phyloP scores from a whole-genome alignment of 2,113 vertebrate species.

The Epinephelus fuscoguttatus region DNA sequence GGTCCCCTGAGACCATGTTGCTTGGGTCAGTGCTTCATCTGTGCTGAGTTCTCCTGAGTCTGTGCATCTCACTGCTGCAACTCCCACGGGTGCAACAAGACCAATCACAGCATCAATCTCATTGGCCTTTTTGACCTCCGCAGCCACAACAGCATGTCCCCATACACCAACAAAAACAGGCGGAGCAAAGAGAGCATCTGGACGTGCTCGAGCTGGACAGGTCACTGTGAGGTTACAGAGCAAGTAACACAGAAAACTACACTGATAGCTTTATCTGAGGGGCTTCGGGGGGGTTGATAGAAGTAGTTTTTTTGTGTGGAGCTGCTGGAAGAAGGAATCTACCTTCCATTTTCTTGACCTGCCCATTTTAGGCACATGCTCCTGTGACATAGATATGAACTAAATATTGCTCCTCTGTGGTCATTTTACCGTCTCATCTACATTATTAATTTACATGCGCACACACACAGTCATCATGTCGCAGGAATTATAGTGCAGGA shows the following conservation, averaged over 20 bases:
- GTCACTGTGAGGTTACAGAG: slow-evolving; percentile 51
- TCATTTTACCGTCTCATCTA: neutral
- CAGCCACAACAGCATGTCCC: slow-evolving; percentile 52
- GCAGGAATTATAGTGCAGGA: neutral
- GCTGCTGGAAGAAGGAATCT: neutral
- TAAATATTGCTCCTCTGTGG: neutral
- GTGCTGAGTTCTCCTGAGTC: slow-evolving; percentile 11
- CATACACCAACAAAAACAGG: slow-evolving; percentile 38
- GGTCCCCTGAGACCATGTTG: slow-evolving; percentile 16
- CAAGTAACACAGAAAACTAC: neutral
- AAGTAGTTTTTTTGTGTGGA: neutral
- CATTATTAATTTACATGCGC: neutral
- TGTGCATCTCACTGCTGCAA: slow-evolving; percentile 3
- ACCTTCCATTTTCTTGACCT: neutral
- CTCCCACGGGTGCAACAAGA: slow-evolving; percentile 65
- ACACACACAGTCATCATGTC: neutral
- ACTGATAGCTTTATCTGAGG: neutral
- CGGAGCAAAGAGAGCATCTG: slow-evolving; percentile 24
- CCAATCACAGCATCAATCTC: slow-evolving; percentile 58
- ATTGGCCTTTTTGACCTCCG: slow-evolving; percentile 70
- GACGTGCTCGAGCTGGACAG: slow-evolving; percentile 11
- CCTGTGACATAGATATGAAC: neutral
- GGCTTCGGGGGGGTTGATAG: no score
- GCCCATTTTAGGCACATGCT: neutral
- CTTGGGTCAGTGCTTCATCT: slow-evolving; percentile 28